phyloP scores from a whole-genome alignment of 2,113 vertebrate genomes.

The Nymphicus hollandicus region DNA sequence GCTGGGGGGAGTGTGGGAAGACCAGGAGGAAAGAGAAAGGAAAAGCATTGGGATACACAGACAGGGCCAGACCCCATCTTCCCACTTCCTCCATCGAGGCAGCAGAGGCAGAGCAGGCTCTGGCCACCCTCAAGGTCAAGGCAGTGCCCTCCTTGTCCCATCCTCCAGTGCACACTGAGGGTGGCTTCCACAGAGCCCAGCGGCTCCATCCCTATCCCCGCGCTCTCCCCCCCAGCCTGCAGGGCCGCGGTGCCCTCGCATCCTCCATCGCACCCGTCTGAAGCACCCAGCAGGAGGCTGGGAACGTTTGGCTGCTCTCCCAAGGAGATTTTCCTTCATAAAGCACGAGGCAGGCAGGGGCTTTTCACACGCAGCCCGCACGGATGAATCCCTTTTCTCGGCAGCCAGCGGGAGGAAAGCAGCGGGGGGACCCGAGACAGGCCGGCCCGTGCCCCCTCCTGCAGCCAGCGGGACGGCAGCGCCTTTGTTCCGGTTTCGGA shows the following conservation, averaged over 20 bases:
- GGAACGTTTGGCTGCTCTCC: slow-evolving; percentile 59
- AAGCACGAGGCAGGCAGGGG: slow-evolving; percentile 15
- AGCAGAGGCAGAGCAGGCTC: background rate
- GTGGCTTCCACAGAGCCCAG: background rate
- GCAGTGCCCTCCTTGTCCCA: rapidly evolving
- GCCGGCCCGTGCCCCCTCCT: background rate
- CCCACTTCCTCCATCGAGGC: rapidly evolving
- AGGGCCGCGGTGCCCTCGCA: background rate
- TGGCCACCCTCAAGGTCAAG: background rate
- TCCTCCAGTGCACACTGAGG: rapidly evolving
- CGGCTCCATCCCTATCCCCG: background rate
- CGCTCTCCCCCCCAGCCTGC: background rate
- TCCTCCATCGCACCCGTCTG: background rate
- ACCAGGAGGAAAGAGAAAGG: background rate
- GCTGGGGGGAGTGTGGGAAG: background rate
- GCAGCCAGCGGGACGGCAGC: rapidly evolving
- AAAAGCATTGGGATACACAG: background rate
- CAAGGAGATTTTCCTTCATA: slow-evolving; percentile 55
- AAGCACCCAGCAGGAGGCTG: slow-evolving; percentile 55
- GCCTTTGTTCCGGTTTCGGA: background rate
- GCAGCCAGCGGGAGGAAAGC: slow-evolving; percentile 27
- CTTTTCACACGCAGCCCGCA: slow-evolving; percentile 16
- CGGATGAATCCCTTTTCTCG: slow-evolving; percentile 33
- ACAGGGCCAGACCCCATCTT: background rate
- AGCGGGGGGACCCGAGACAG: background rate